phyloP scores from a whole-genome alignment of 1,140 invertebrate genomes.

The Papilio xuthus region DNA sequence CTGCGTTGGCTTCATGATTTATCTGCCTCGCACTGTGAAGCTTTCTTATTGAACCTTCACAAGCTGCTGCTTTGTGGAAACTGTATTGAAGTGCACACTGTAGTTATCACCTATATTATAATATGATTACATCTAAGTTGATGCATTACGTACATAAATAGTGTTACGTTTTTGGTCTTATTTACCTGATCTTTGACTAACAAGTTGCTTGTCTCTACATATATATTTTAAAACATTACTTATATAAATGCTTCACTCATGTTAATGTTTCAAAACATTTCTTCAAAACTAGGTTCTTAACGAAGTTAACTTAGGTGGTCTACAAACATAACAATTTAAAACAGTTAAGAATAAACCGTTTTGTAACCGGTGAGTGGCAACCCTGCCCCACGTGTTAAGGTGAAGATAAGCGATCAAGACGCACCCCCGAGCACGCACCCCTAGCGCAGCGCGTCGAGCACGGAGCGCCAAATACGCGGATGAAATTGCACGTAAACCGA shows the following conservation, averaged over 20 bases:
- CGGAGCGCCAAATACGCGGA: constrained; percentile 36
- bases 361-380: background rate
- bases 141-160: too few species aligned
- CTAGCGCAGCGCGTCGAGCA: background rate
- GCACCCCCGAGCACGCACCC: background rate
- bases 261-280: background rate
- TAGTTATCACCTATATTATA: background rate
- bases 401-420: constrained; percentile 11
- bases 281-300: background rate
- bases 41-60: constrained; percentile 4
- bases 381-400: constrained; percentile 1
- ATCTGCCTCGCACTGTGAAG: background rate
- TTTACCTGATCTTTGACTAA: background rate
- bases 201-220: background rate
- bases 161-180: too few species aligned
- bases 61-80: background rate
- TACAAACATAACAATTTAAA: background rate
- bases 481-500: constrained; percentile 48
- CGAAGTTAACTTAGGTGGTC: too few species aligned
- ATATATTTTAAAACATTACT: background rate
- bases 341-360: background rate
- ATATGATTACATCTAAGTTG: too few species aligned
- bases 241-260: background rate
- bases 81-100: background rate
- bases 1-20: background rate